phyloP scores from a whole-genome alignment of 2,888 invertebrate species.

The Caenorhabditis parvicauda region DNA sequence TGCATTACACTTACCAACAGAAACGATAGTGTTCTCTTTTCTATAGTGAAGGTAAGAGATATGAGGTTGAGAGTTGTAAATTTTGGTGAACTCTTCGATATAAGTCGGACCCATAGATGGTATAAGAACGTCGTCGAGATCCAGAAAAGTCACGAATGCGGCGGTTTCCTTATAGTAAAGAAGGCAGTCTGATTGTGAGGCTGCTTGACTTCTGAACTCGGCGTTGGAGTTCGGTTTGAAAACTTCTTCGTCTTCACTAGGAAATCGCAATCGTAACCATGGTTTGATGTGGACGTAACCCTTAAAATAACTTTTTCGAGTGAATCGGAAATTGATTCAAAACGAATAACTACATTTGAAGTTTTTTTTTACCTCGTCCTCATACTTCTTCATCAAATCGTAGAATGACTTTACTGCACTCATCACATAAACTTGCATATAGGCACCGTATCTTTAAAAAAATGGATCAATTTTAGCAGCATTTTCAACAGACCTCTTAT shows the following conservation, averaged over 20 bases:
- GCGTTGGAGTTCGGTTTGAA: constrained; percentile 30
- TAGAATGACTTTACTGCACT: constrained; percentile 36
- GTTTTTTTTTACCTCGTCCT: constrained; percentile 23
- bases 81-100: constrained; percentile 25
- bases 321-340: not conserved
- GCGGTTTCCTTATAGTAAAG: constrained; percentile 41
- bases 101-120: constrained; percentile 30
- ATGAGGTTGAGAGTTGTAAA: constrained; percentile 9
- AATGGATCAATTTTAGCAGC: not conserved
- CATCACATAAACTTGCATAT: constrained; percentile 34
- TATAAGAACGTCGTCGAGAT: constrained; percentile 39
- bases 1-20: not conserved
- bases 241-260: constrained; percentile 8
- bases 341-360: too few relatives aligned
- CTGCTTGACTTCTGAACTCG: constrained; percentile 40
- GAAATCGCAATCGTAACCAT: constrained; percentile 28
- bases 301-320: constrained; percentile 9
- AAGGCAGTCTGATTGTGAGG: constrained; percentile 36
- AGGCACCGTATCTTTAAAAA: constrained; percentile 29
- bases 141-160: constrained; percentile 33
- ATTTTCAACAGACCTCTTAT: constrained; percentile 20
- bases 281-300: constrained; percentile 34
- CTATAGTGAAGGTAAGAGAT: constrained; percentile 17
- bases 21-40: constrained; percentile 19
- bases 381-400: constrained; percentile 31